A percentile compares a stretch with the other conserved stretches of the same genome.
phyloP scores from a whole-genome alignment of 2,113 vertebrate genomes.

The Pyrgilauda ruficollis region DNA sequence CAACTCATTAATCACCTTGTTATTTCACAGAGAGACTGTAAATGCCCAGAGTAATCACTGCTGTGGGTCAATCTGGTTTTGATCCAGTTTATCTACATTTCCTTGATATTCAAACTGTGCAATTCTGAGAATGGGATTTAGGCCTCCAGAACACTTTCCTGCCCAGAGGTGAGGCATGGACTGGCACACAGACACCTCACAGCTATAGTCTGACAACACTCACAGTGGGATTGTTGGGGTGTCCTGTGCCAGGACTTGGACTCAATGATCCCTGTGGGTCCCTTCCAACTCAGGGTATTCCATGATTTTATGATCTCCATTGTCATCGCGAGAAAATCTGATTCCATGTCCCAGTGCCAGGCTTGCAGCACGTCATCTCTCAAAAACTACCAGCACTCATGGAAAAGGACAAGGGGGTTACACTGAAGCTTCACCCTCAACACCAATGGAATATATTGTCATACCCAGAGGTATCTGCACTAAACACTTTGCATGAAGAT shows the following conservation, averaged over 20 bases:
- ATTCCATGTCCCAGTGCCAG: too few species aligned
- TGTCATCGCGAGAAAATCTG: background rate
- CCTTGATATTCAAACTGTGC: background rate
- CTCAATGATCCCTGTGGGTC: background rate
- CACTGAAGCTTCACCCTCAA: background rate
- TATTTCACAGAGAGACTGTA: background rate
- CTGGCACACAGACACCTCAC: background rate
- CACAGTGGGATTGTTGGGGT: background rate
- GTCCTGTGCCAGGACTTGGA: background rate
- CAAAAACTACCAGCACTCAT: rapidly evolving
- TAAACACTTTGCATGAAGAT: background rate
- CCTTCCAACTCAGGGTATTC: background rate
- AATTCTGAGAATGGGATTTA: background rate
- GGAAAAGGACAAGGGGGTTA: background rate
- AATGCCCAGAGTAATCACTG: background rate
- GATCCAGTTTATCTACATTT: background rate
- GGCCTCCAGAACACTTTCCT: background rate
- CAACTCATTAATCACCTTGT: background rate
- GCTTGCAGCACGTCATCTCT: background rate
- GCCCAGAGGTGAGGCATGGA: background rate
- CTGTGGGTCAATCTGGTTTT: background rate
- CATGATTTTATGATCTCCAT: background rate
- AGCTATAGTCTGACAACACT: background rate
- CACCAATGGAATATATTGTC: background rate
- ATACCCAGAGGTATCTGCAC: background rate